Percentiles rank a stretch among this genome's conserved stretches.
Conservation (phyloP, 1,140 invertebrate species). For the Procambarus virginalis region DNA sequence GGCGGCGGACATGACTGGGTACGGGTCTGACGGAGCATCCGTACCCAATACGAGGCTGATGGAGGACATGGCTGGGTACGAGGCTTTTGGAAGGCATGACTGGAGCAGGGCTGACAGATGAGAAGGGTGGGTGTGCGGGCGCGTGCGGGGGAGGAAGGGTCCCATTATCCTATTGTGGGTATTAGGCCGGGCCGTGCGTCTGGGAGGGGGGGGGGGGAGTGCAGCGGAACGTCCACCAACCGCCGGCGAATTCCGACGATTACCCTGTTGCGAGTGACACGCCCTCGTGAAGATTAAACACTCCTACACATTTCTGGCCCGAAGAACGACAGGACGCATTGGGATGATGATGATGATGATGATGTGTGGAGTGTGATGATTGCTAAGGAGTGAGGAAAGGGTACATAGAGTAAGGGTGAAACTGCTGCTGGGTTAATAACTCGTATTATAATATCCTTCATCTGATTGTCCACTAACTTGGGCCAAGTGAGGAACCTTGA, state of each 20-base stretch:
- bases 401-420: no score
- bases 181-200: neutral
- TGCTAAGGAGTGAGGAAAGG: no score
- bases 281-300: slow-evolving; percentile 36
- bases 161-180: slow-evolving; percentile 35
- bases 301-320: neutral
- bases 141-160: slow-evolving; percentile 39
- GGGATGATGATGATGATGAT: neutral
- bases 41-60: no score
- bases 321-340: neutral
- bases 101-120: neutral
- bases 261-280: slow-evolving; percentile 46
- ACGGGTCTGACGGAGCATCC: no score
- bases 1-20: no score
- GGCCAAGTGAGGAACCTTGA: no score
- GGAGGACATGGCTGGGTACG: no score
- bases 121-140: slow-evolving; percentile 4
- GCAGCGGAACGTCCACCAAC: neutral
- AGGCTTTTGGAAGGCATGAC: neutral
- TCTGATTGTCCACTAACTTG: no score
- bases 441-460: no score
- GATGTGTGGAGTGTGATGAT: no score
- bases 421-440: no score
- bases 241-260: slow-evolving; percentile 24
- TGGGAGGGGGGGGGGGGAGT: neutral